phyloP scores from a whole-genome alignment of 2,888 invertebrate genomes.

The Xanthia icteritia region DNA sequence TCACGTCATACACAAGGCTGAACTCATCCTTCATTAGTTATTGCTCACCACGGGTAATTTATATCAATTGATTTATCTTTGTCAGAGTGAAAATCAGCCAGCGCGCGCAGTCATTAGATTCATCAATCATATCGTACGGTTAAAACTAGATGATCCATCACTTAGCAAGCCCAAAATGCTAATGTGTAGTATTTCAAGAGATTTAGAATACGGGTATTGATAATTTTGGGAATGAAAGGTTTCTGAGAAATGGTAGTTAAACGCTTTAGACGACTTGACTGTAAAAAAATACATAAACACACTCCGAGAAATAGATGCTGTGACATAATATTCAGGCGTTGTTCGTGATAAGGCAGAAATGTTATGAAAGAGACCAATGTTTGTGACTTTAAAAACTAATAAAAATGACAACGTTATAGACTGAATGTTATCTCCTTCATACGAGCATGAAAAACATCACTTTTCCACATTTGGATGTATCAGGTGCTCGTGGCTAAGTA shows the following conservation, averaged over 20 bases:
- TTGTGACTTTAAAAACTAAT: not conserved
- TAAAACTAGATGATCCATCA: constrained; percentile 57
- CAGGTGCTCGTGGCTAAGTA: not conserved
- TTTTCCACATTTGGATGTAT: not conserved
- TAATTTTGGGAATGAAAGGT: not conserved
- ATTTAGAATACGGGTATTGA: not conserved
- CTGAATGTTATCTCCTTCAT: not conserved
- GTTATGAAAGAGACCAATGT: not conserved
- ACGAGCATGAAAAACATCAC: not conserved
- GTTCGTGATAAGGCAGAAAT: not conserved
- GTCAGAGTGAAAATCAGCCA: constrained; percentile 44
- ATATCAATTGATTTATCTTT: constrained; percentile 45
- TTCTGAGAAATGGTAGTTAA: not conserved
- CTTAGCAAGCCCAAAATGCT: constrained; percentile 24
- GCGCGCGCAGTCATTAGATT: constrained; percentile 36
- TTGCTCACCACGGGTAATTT: not conserved
- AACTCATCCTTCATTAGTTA: constrained; percentile 21
- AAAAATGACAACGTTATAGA: not conserved
- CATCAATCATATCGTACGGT: constrained; percentile 58
- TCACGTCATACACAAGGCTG: not conserved
- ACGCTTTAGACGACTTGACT: not conserved
- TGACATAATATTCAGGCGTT: not conserved
- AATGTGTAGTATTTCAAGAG: not conserved
- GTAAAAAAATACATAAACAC: not conserved
- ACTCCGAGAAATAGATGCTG: not conserved